phyloP scores from a whole-genome alignment of 2,888 invertebrate species.

The Drosophila mayaguana region DNA sequence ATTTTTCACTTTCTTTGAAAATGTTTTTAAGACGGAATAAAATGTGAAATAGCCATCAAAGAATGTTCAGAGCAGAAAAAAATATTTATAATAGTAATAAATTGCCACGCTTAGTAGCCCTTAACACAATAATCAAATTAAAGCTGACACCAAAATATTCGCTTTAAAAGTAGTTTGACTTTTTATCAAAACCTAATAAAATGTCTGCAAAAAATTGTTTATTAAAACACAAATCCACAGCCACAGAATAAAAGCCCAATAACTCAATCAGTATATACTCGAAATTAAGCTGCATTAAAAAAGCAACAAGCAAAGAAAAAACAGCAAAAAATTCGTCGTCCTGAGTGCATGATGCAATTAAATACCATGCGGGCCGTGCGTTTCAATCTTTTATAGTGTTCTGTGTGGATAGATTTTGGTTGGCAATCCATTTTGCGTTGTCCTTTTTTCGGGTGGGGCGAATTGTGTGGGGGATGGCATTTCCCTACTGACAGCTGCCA shows the following conservation, averaged over 20 bases:
- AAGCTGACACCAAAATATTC: background rate
- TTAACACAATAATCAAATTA: background rate
- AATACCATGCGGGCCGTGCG: constrained; percentile 38
- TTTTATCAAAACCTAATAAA: constrained; percentile 1
- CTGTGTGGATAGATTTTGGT: constrained; percentile 55
- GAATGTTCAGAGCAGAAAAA: background rate
- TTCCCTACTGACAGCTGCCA: constrained; percentile 73
- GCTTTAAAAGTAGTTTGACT: background rate
- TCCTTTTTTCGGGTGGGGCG: constrained; percentile 11
- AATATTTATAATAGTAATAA: background rate
- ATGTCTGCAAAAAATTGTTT: background rate
- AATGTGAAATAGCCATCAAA: background rate
- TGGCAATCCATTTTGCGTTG: constrained; percentile 21
- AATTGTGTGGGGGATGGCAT: constrained; percentile 17
- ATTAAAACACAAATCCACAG: constrained; percentile 6
- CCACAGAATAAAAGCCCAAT: constrained; percentile 25
- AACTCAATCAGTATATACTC: constrained; percentile 52
- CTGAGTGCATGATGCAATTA: constrained; percentile 33
- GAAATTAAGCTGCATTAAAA: constrained; percentile 48
- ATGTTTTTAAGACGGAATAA: background rate
- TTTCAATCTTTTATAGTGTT: constrained; percentile 60
- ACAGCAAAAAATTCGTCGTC: background rate
- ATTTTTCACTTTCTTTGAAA: background rate
- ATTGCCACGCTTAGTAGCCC: background rate
- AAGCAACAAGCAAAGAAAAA: constrained; percentile 11